These are phyloP conservation scores for Mormyrops attenuatus DNA, from an alignment of 2,797 vertebrate species.

Conservation along the genomic window DNA sequence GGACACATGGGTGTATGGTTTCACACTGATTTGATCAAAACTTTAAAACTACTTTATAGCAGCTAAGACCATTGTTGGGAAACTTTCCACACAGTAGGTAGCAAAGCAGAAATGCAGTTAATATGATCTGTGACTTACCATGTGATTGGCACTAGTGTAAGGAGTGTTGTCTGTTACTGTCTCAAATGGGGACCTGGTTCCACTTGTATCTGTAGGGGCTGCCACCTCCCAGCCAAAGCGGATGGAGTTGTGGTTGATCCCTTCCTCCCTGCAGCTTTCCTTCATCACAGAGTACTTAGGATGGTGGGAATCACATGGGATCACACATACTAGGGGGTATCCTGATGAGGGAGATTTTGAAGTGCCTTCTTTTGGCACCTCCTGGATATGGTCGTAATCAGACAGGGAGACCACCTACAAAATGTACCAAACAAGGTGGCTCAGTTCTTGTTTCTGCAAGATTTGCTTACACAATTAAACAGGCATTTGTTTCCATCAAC, in stretches of 20 bases:
- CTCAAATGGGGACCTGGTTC: conserved; percentile 89
- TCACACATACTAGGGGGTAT: conserved; percentile 90
- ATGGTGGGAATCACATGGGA: conserved; percentile 86
- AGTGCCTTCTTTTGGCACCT: conserved; percentile 75
- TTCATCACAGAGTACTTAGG: conserved; percentile 73
- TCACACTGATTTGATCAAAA: background rate
- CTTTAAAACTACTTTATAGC: background rate
- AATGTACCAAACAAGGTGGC: background rate
- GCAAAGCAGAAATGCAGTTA: background rate
- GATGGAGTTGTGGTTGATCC: conserved; percentile 87
- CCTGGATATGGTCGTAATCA: conserved; percentile 84
- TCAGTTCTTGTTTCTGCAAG: background rate
- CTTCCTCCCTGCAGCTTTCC: conserved; percentile 82
- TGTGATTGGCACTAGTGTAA: conserved; percentile 84
- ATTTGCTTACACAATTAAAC: background rate
- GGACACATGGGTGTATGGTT: background rate
- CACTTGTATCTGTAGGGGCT: conserved; percentile 78
- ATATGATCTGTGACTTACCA: conserved; percentile 58
- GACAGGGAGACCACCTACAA: conserved; percentile 80
- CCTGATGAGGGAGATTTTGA: conserved; percentile 86
- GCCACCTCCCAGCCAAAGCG: conserved; percentile 97
- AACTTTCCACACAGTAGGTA: background rate
- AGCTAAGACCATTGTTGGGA: background rate
- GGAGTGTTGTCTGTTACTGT: conserved; percentile 90
- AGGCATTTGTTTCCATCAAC: background rate